Evolutionary conservation across 2,797 vertebrate genomes (phyloP).

Genomic region (Myotis daubentonii): DNA sequence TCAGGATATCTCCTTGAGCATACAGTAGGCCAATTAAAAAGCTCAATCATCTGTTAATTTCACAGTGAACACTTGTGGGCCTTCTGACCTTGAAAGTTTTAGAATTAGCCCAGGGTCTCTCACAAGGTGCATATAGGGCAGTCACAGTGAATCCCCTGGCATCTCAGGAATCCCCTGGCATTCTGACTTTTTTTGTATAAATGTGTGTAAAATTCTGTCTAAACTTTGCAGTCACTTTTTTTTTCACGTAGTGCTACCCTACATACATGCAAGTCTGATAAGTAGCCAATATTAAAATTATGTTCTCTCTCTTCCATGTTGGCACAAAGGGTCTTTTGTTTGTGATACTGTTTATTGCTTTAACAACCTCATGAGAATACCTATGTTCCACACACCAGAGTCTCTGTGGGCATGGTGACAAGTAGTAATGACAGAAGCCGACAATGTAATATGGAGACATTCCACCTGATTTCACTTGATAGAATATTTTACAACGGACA

Average conservation of each 20-base stretch:
- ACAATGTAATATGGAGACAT: neutral
- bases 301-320: neutral
- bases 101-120: neutral
- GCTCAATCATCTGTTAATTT: neutral
- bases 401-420: neutral
- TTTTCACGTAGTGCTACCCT: neutral
- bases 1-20: neutral
- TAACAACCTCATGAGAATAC: neutral
- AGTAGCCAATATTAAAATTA: neutral
- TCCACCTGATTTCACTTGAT: neutral
- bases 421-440: neutral
- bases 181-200: slow-evolving; percentile 29
- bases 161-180: neutral
- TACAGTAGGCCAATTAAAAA: neutral
- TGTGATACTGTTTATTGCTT: neutral
- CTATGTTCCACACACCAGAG: neutral
- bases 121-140: neutral
- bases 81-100: neutral
- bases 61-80: neutral
- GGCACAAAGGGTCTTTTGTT: neutral
- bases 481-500: neutral
- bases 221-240: neutral
- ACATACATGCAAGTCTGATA: neutral
- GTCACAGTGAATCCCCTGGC: neutral
- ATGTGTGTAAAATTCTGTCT: neutral